Conservation (phyloP, 2,113 vertebrate genomes). For the Gracilinanus agilis region DNA sequence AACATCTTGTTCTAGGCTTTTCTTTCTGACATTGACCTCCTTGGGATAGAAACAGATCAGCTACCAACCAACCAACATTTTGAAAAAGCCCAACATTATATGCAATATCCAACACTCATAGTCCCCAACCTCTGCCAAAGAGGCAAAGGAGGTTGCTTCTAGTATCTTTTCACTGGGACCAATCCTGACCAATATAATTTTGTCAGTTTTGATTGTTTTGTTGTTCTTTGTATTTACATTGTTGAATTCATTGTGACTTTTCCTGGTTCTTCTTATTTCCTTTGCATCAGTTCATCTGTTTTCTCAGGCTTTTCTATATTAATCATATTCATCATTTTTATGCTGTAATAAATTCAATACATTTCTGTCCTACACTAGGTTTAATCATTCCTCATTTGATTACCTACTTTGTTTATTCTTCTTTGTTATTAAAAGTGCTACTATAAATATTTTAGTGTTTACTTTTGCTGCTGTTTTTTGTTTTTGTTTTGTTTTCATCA, state of each 20-base stretch:
- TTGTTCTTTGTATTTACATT: neutral
- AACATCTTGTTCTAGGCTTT: neutral
- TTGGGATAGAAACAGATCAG: neutral
- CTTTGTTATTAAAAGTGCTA: neutral
- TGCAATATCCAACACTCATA: neutral
- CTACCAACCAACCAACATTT: neutral
- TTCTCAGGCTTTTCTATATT: neutral
- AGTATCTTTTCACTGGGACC: neutral
- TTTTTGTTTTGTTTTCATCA: neutral
- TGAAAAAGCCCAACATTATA: neutral
- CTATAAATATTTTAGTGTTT: neutral
- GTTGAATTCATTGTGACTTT: neutral
- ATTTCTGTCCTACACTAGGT: neutral
- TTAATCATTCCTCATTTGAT: neutral
- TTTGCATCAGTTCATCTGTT: neutral
- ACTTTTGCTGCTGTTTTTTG: neutral
- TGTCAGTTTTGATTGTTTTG: neutral
- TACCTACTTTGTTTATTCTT: neutral
- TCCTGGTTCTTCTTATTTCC: neutral
- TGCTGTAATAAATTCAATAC: neutral
- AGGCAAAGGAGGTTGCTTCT: neutral
- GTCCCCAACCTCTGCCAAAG: neutral
- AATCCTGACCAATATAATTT: neutral
- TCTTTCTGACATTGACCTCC: neutral
- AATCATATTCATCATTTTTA: neutral